These are phyloP conservation scores for Pterobdella sp. DNA, from an alignment of 2,888 invertebrate species.

Conservation along the genomic window DNA sequence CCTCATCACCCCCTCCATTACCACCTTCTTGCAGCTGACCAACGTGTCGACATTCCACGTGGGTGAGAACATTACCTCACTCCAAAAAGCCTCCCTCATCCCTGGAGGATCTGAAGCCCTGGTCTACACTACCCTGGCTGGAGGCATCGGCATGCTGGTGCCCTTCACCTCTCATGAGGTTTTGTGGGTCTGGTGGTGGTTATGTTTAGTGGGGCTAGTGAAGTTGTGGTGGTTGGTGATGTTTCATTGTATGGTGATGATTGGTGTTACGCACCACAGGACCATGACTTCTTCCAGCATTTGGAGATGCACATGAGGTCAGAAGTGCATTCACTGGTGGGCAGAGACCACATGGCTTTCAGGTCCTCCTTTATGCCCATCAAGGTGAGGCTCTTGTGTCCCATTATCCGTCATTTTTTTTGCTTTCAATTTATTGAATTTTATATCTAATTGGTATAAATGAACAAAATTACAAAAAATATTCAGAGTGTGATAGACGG, in stretches of 20 bases:
- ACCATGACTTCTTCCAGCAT: conserved; percentile 98
- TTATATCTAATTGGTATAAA: not conserved
- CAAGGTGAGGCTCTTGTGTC: conserved; percentile 56
- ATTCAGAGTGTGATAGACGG: conserved; percentile 97
- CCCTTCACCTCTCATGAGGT: conserved; percentile 51
- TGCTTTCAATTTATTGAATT: not conserved
- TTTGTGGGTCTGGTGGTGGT: not conserved
- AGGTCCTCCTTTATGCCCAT: conserved; percentile 95
- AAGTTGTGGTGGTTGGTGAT: not conserved
- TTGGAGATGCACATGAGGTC: conserved; percentile 99
- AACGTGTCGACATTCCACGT: conserved; percentile 85
- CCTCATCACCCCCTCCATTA: not conserved
- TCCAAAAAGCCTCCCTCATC: conserved; percentile 88
- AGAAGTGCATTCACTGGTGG: conserved; percentile 89
- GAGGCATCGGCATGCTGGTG: conserved; percentile 50
- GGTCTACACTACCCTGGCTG: conserved; percentile 89
- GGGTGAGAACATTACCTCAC: conserved; percentile 88
- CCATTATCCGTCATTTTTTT: not conserved
- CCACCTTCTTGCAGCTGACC: conserved; percentile 56
- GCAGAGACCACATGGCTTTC: conserved; percentile 91
- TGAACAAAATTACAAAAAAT: not conserved
- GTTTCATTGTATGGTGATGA: not conserved
- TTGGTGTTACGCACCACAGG: conserved; percentile 54
- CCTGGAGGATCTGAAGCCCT: conserved; percentile 94
- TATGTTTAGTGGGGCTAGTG: not conserved